Conservation (phyloP, 2,113 vertebrate genomes). For the Phalacrocorax brasilianus region DNA sequence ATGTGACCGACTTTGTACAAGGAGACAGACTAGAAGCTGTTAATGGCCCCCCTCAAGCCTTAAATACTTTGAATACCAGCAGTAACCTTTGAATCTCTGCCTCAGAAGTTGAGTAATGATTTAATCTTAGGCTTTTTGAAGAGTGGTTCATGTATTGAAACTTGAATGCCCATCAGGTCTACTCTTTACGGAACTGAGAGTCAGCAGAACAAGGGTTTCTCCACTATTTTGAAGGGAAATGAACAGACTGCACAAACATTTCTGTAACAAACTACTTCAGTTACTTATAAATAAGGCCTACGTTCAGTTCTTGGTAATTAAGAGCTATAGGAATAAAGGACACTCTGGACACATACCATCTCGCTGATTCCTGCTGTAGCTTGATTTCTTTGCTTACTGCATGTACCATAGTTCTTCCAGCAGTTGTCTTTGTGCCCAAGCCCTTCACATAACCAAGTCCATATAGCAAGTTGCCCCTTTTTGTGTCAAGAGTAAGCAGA, state of each 20-base stretch:
- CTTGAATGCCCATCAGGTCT: background rate
- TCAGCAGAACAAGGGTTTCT: background rate
- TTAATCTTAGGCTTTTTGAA: background rate
- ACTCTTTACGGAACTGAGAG: background rate
- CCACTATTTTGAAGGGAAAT: background rate
- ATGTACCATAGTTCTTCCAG: background rate
- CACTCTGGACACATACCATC: background rate
- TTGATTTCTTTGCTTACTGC: background rate
- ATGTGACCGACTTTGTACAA: background rate
- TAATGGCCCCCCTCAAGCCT: background rate
- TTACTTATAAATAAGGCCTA: background rate
- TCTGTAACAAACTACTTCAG: background rate
- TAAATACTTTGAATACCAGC: background rate
- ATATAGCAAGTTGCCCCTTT: background rate
- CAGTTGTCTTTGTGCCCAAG: background rate
- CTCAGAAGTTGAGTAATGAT: background rate
- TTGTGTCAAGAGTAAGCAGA: background rate
- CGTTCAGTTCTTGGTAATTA: background rate
- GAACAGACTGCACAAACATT: fast-evolving
- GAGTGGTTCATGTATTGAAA: background rate
- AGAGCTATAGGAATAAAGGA: background rate
- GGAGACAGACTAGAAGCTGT: background rate
- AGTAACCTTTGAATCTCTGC: background rate
- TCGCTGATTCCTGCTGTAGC: background rate
- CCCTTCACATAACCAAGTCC: background rate